These are phyloP conservation scores for Hypothenemus hampei DNA, from an alignment of 1,140 invertebrate genomes.

Conservation along the genomic window DNA sequence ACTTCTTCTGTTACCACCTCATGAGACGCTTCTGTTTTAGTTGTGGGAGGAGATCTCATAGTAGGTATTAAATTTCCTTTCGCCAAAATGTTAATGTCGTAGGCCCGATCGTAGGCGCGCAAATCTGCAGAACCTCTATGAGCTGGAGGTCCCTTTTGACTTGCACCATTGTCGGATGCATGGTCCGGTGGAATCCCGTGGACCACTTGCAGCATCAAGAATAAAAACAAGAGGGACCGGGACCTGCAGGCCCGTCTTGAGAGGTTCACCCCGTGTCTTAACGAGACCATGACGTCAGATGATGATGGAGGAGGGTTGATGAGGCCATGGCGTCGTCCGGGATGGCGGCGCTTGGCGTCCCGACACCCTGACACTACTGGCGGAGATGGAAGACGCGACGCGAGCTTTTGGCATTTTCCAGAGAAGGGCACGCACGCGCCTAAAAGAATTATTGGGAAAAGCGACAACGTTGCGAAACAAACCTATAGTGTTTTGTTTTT, in stretches of 20 bases:
- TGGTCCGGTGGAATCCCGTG: slow-evolving; percentile 35
- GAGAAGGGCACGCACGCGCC: not conserved
- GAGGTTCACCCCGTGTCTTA: slow-evolving; percentile 53
- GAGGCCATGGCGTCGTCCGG: slow-evolving; percentile 43
- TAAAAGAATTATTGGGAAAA: not conserved
- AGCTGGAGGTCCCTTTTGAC: slow-evolving; percentile 20
- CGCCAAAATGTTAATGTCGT: slow-evolving; percentile 28
- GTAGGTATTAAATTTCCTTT: slow-evolving; percentile 26
- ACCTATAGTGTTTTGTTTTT: too few relatives aligned
- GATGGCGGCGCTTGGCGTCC: slow-evolving; percentile 40
- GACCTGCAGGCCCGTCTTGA: slow-evolving; percentile 54
- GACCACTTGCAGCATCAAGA: slow-evolving; percentile 19
- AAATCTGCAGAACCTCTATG: slow-evolving; percentile 25
- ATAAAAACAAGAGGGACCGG: slow-evolving; percentile 35
- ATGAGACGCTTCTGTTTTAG: slow-evolving; percentile 19
- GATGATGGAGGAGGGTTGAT: too few relatives aligned
- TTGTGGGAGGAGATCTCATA: too few relatives aligned
- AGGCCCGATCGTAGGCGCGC: slow-evolving; percentile 23
- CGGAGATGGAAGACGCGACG: slow-evolving; percentile 14
- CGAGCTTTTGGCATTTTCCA: not conserved
- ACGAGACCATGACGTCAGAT: slow-evolving; percentile 49
- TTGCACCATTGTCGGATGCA: slow-evolving; percentile 34
- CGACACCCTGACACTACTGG: slow-evolving; percentile 28
- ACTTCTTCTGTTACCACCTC: slow-evolving; percentile 7
- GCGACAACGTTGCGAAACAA: too few relatives aligned